A percentile compares a stretch with the other conserved stretches of the same genome.
These are phyloP conservation scores for Rhabditophanes sp. DNA, from an alignment of 2,888 invertebrate species.

Conservation along the genomic window DNA sequence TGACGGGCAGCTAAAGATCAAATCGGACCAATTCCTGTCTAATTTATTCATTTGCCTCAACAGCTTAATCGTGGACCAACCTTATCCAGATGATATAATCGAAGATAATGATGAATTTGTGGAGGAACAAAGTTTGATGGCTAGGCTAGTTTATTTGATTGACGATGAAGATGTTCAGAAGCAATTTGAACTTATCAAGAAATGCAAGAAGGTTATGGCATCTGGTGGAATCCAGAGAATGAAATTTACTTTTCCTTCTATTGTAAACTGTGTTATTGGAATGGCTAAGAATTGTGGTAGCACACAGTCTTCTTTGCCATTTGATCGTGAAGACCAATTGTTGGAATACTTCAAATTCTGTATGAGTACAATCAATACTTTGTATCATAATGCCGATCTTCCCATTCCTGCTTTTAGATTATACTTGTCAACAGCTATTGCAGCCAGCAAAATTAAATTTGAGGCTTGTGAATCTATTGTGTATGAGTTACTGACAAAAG, in stretches of 20 bases:
- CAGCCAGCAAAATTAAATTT: constrained; percentile 53
- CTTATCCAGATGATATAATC: constrained; percentile 53
- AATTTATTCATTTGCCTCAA: constrained; percentile 50
- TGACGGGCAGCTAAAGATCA: constrained; percentile 71
- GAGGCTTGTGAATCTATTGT: constrained; percentile 89
- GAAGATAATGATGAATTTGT: constrained; percentile 64
- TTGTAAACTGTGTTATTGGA: no score
- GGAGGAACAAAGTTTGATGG: constrained; percentile 79
- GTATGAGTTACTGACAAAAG: constrained; percentile 90
- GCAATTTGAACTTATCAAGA: constrained; percentile 63
- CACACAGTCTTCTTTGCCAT: constrained; percentile 49
- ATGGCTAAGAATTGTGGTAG: no score
- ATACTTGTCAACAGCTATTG: constrained; percentile 53
- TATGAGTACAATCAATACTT: constrained; percentile 77
- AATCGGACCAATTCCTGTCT: constrained; percentile 80
- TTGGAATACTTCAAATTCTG: constrained; percentile 95
- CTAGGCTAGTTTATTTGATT: constrained; percentile 51
- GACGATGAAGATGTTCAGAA: constrained; percentile 52
- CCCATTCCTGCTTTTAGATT: constrained; percentile 1
- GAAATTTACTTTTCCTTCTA: constrained; percentile 74
- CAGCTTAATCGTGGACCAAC: constrained; percentile 69
- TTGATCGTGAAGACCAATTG: constrained; percentile 96
- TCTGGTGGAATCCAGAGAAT: constrained; percentile 75
- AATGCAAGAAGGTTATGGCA: constrained; percentile 71
- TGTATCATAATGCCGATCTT: constrained; percentile 69